Evolutionary conservation across 2,888 invertebrate species (phyloP), one percentile per base, ranked within the genome.

Genomic region (Ormyrus thymus): DNA sequence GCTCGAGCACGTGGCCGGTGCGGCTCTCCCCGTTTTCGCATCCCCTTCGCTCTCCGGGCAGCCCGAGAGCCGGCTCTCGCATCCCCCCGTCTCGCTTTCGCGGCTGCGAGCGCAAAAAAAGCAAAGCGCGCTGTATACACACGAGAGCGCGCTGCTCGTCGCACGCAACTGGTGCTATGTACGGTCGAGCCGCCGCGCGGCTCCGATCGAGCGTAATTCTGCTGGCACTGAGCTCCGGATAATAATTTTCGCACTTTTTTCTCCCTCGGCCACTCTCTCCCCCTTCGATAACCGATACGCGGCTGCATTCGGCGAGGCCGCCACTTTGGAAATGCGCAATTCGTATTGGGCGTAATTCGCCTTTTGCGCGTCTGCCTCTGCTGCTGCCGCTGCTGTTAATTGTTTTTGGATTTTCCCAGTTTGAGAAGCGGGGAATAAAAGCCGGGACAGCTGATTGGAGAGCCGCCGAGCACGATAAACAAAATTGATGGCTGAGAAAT

Each of bases 111-210:
- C 29, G 29, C 29, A 29, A 68, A 64, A 58, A 80, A 75, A 76
- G 48, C 66, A 71, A 62, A 76, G 64, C 56, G n/a, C 62, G 51
- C 13, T 15, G 69, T 62, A 13, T 62, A n/a, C 15, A 55, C 51
- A 13, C 55, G 56, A 59, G 59, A 48, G 69, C 7, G 48, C 53
- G 11, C 46, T 80, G 83, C 80, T 29, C 71, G 80, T 78, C 71
- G 83, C 82, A 83, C 81, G 83, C 84, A 83, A 83, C 82, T 83
- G 84, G 81, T 82, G 82, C 80, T 74, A 78, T 29, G 13, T 29
- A 29, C 29, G 29, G 29, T 29, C 3, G 29, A 29, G 29, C 29
- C 46, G 46, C 53, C 45, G 71, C 73, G 61, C 29, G 29, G 68
- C 76, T 74, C 79, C 66, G 68, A 74, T 82, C 81, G 80, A 71